Conservation (phyloP, 1,140 invertebrate species). For the Mylabris phalerata region DNA sequence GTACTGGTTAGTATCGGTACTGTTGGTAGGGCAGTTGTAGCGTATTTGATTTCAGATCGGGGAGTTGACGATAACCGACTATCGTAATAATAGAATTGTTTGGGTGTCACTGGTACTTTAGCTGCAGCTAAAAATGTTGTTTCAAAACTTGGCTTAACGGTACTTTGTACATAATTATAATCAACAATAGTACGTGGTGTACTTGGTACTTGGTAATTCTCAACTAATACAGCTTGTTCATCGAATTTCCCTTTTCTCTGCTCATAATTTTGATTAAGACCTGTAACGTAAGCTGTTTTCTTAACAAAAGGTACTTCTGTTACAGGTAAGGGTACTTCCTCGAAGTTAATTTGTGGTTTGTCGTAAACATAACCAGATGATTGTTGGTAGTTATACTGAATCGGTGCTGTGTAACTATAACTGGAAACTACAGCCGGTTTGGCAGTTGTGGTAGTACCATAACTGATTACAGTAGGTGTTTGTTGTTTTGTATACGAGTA, state of each 20-base stretch:
- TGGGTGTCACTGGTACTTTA: constrained; percentile 10
- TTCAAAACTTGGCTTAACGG: constrained; percentile 30
- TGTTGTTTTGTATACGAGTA: constrained; percentile 34
- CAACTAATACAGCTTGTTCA: not conserved
- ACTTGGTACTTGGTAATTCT: constrained; percentile 2
- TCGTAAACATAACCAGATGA: constrained; percentile 43
- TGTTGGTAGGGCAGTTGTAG: not conserved
- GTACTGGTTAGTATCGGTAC: not conserved
- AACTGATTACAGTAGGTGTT: constrained; percentile 8
- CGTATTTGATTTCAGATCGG: not conserved
- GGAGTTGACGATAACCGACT: constrained; percentile 24
- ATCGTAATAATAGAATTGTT: constrained; percentile 19
- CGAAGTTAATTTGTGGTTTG: constrained; percentile 42
- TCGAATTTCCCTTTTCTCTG: constrained; percentile 16
- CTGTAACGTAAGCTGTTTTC: constrained; percentile 47
- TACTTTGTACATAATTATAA: constrained; percentile 20
- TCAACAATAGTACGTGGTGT: constrained; percentile 25
- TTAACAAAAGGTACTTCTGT: constrained; percentile 45
- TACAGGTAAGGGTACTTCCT: constrained; percentile 40
- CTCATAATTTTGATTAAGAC: constrained; percentile 18
- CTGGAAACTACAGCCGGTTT: constrained; percentile 23
- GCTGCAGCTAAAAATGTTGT: constrained; percentile 21
- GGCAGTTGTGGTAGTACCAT: not conserved
- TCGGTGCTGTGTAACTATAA: constrained; percentile 13
- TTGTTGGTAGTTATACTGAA: not conserved